phyloP scores from a whole-genome alignment of 1,140 invertebrate species.

The Protaetia brevitarsis region DNA sequence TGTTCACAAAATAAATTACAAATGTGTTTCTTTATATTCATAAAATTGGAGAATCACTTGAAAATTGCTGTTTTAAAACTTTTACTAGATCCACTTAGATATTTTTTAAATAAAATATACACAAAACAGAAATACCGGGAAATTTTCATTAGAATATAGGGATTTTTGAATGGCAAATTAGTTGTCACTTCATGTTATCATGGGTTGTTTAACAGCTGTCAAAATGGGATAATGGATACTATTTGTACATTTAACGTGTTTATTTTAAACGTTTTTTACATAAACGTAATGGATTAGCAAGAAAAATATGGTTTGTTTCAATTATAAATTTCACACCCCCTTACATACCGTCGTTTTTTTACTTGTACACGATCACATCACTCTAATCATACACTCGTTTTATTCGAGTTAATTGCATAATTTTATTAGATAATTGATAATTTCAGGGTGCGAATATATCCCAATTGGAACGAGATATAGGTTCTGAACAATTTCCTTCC shows the following conservation, averaged over 20 bases:
- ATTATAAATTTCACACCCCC: neutral
- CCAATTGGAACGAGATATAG: constrained; percentile 96
- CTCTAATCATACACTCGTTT: constrained; percentile 6
- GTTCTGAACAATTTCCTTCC: constrained; percentile 92
- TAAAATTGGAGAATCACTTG: too few relatives aligned
- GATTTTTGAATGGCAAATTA: neutral
- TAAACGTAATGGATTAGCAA: constrained; percentile 49
- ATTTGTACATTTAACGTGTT: constrained; percentile 43
- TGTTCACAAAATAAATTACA: too few relatives aligned
- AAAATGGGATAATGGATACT: constrained; percentile 48
- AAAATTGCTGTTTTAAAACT: too few relatives aligned
- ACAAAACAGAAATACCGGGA: neutral
- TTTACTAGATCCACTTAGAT: too few relatives aligned
- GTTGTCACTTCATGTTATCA: constrained; percentile 31
- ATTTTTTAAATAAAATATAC: neutral
- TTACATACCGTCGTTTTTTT: neutral
- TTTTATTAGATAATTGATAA: constrained; percentile 23
- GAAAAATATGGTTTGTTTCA: constrained; percentile 46
- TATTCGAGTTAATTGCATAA: constrained; percentile 17
- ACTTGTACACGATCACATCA: neutral
- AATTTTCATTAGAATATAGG: too few relatives aligned
- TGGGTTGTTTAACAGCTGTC: constrained; percentile 47
- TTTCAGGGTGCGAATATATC: constrained; percentile 94
- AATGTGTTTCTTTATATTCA: too few relatives aligned
- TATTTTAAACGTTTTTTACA: constrained; percentile 43